Evolutionary conservation across 2,888 invertebrate species (phyloP).

Genomic region (Diaphora mendica): DNA sequence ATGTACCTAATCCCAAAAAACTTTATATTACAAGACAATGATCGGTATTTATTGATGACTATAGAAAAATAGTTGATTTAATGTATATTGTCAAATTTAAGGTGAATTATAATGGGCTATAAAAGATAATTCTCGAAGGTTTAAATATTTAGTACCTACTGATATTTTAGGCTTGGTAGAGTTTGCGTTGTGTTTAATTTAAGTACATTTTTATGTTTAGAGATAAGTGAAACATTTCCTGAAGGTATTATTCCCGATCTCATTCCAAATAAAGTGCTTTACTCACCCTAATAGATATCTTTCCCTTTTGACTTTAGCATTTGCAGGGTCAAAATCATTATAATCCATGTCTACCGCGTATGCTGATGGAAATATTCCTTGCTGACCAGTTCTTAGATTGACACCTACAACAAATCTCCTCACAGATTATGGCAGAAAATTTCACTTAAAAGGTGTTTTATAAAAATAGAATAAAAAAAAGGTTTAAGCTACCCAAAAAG

Average conservation of each 20-base stretch:
- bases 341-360: conserved; percentile 99
- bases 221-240: background rate
- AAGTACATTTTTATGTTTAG: background rate
- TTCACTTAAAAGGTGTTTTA: background rate
- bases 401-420: conserved; percentile 88
- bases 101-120: too few relatives aligned
- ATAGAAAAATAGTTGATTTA: background rate
- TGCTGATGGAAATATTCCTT: conserved; percentile 98
- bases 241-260: background rate
- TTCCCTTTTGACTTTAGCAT: conserved; percentile 94
- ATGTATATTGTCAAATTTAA: too few relatives aligned
- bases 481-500: too few relatives aligned
- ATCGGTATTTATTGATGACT: background rate
- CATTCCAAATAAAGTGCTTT: background rate
- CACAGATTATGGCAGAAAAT: background rate
- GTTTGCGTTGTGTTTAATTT: background rate
- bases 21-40: background rate
- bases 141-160: background rate
- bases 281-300: conserved; percentile 92
- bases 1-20: conserved; percentile 87
- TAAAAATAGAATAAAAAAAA: background rate
- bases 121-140: background rate
- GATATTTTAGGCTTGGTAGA: background rate
- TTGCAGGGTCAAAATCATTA: conserved; percentile 96
- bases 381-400: conserved; percentile 96